These are phyloP conservation scores for Linepithema humile DNA, from an alignment of 1,140 invertebrate genomes.

Conservation along the genomic window DNA sequence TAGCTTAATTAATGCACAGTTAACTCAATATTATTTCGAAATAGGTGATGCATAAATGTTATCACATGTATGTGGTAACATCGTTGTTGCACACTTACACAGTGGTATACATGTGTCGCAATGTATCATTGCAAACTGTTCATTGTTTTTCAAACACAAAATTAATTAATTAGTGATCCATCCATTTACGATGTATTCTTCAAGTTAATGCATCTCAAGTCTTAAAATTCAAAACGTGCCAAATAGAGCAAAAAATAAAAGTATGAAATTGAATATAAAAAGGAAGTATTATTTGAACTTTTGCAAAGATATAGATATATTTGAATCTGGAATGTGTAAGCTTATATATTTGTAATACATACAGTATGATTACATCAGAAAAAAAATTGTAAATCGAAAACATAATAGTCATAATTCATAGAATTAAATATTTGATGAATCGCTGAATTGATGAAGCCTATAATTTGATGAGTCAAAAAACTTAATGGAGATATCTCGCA, in stretches of 20 bases:
- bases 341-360: neutral
- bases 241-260: neutral
- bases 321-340: neutral
- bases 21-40: constrained; percentile 43
- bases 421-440: neutral
- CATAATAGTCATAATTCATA: neutral
- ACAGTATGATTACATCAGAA: neutral
- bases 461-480: neutral
- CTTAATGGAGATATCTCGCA: neutral
- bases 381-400: neutral
- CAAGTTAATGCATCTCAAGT: neutral
- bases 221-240: neutral
- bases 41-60: constrained; percentile 30
- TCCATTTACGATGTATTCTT: neutral
- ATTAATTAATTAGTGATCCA: neutral
- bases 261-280: neutral
- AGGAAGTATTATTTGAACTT: neutral
- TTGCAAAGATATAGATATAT: neutral
- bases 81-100: neutral
- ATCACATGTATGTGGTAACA: constrained; percentile 13
- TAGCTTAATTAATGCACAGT: constrained; percentile 56
- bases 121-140: neutral
- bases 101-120: neutral
- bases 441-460: too few species aligned
- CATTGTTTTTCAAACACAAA: neutral